Percentiles rank a stretch among this genome's conserved stretches.
phyloP scores from a whole-genome alignment of 1,140 invertebrate genomes.

The Protaetia brevitarsis region DNA sequence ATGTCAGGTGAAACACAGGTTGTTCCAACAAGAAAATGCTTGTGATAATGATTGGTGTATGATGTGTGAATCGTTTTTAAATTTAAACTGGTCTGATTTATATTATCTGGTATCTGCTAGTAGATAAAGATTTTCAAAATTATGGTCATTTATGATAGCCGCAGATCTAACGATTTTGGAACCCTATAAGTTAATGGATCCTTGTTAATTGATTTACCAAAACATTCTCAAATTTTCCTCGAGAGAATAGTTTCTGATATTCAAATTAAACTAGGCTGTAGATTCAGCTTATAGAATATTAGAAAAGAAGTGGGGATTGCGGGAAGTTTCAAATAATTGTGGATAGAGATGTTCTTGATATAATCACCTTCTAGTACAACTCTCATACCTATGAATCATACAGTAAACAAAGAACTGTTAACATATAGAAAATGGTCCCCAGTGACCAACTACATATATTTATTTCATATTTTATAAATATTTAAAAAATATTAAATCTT shows the following conservation, averaged over 20 bases:
- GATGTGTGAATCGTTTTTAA: too few relatives aligned
- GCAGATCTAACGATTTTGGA: slow-evolving; percentile 43
- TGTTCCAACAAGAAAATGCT: too few relatives aligned
- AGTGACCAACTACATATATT: too few relatives aligned
- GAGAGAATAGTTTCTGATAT: slow-evolving; percentile 31
- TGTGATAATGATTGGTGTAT: too few relatives aligned
- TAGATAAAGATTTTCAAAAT: slow-evolving; percentile 54
- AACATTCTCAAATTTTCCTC: slow-evolving; percentile 39
- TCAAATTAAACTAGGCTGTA: slow-evolving; percentile 30
- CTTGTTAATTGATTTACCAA: slow-evolving; percentile 46
- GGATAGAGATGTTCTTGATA: slow-evolving; percentile 54
- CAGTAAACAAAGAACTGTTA: slow-evolving; percentile 47
- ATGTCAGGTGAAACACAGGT: too few relatives aligned
- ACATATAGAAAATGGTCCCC: slow-evolving; percentile 48
- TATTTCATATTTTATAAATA: too few relatives aligned
- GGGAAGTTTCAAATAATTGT: slow-evolving; percentile 45
- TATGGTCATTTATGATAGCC: slow-evolving; percentile 52
- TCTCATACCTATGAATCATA: slow-evolving; percentile 59
- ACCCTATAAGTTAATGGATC: slow-evolving; percentile 42
- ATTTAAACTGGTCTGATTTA: too few relatives aligned
- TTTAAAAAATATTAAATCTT: too few relatives aligned
- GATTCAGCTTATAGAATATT: slow-evolving; percentile 40
- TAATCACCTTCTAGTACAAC: slow-evolving; percentile 71
- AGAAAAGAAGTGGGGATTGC: slow-evolving; percentile 50
- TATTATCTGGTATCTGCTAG: slow-evolving; percentile 61